Base-by-base conservation (phyloP, 1,140 invertebrate genomes). In the Bombus soroeensis region DNA sequence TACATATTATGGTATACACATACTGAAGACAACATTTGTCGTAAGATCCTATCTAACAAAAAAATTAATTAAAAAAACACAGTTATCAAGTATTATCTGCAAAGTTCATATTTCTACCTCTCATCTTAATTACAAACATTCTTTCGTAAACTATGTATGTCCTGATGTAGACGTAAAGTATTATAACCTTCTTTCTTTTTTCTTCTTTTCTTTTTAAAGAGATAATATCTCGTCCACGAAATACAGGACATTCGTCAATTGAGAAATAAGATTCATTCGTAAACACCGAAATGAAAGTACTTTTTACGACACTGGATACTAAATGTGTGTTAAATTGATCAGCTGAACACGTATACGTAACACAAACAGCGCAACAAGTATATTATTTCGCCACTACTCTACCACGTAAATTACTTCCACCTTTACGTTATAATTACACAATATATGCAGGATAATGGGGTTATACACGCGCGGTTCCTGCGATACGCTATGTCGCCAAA, bases 351-450 rank as follows among this genome's bases (percentile, higher is more conserved):
- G 64, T 77, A 34, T 39, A 57, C 75, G 71, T 39, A 88, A 88
- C 32, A 70, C 68, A 81, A 89, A 88, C 62, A 62, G 87, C 53
- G 74, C 80, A 89, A 89, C 88, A 87, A 89, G 87, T 86, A 79
- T 82, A 89, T 59, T 72, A 73, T 86, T 68, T 81, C 64, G 79
- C 34, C 66, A 75, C 76, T 87, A 86, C 70, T 59, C 83, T 80
- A 82, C 79, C 57, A 80, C 79, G 87, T 79, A 83, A 89, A 87
- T 89, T 80, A n/a, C 66, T 59, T 81, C 71, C 83, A 81, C 53
- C 32, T 73, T 81, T 81, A 81, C 83, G 62, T 84, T 34, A 39
- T 47, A 59, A 73, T 81, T 85, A 74, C 74, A 68, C 76, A 72
- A 80, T 71, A 64, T 34, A 81, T 80, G 59, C 79, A 76, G 53